Evolutionary conservation across 2,797 vertebrate genomes (phyloP).

Genomic region (Sorex maritimensis): DNA sequence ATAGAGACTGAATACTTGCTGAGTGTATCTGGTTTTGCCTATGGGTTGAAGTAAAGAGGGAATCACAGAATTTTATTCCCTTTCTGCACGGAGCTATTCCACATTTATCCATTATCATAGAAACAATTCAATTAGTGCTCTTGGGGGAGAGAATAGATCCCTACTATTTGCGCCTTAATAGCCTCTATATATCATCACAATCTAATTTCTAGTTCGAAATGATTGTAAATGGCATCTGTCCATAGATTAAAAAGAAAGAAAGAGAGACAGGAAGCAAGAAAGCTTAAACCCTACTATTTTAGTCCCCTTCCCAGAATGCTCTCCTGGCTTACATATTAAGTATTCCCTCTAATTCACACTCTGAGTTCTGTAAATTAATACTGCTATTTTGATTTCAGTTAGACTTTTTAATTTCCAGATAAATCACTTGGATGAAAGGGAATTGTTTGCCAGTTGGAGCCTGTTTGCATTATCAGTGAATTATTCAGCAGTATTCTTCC

Average conservation of each 20-base stretch:
- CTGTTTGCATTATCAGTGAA: slow-evolving; percentile 77
- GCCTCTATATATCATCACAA: slow-evolving; percentile 86
- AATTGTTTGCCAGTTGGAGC: slow-evolving; percentile 79
- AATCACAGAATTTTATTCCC: slow-evolving; percentile 74
- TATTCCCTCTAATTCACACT: slow-evolving; percentile 78
- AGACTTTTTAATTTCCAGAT: slow-evolving; percentile 86
- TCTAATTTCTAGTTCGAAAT: slow-evolving; percentile 87
- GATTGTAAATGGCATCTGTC: slow-evolving; percentile 84
- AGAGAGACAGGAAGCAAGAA: slow-evolving; percentile 2
- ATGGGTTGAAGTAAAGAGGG: slow-evolving; percentile 62
- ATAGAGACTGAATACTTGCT: slow-evolving; percentile 80
- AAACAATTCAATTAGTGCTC: slow-evolving; percentile 90
- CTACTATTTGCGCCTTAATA: slow-evolving; percentile 87
- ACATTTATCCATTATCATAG: slow-evolving; percentile 87
- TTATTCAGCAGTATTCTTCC: slow-evolving; percentile 70
- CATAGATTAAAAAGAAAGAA: slow-evolving; percentile 45
- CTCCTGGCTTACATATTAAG: slow-evolving; percentile 64
- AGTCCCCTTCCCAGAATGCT: slow-evolving; percentile 74
- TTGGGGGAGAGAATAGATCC: slow-evolving; percentile 83
- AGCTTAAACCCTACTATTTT: slow-evolving; percentile 80
- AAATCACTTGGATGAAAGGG: slow-evolving; percentile 78
- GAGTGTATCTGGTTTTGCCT: slow-evolving; percentile 79
- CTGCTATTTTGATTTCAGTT: slow-evolving; percentile 70
- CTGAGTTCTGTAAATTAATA: slow-evolving; percentile 79
- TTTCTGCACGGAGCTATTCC: slow-evolving; percentile 78